phyloP scores from a whole-genome alignment of 1,140 invertebrate species.

The Ylistrum balloti region DNA sequence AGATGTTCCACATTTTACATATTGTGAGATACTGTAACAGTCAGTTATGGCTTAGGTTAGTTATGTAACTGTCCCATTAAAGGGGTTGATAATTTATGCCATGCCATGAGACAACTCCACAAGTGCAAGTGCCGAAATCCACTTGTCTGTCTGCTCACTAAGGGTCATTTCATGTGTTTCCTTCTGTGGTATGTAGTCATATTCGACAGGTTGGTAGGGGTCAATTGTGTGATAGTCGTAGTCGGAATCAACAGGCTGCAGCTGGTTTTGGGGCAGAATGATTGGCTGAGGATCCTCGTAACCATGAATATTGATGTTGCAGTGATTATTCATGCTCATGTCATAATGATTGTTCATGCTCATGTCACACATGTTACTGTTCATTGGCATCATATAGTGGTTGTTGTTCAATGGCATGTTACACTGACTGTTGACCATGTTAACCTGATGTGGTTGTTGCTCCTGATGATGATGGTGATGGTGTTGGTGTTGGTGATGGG shows the following conservation, averaged over 20 bases:
- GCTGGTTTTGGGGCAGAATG: neutral
- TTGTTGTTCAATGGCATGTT: conserved; percentile 15
- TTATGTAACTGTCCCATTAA: neutral
- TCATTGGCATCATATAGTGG: conserved; percentile 10
- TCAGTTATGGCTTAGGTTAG: neutral
- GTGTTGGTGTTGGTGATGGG: conserved; percentile 5
- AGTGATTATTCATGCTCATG: conserved; percentile 25
- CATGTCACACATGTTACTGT: conserved; percentile 6
- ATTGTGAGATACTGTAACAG: neutral
- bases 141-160: conserved; percentile 61
- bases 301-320: neutral
- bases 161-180: conserved; percentile 54
- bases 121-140: conserved; percentile 59
- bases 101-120: conserved; percentile 58
- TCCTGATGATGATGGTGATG: neutral
- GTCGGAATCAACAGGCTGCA: neutral
- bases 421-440: neutral
- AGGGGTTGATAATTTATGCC: neutral
- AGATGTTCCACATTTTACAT: neutral
- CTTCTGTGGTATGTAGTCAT: neutral
- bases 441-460: neutral
- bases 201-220: conserved; percentile 15
- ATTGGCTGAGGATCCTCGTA: neutral
- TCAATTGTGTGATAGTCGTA: conserved; percentile 26
- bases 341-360: conserved; percentile 26